phyloP scores from a whole-genome alignment of 2,113 vertebrate genomes.

The Fulica atra region DNA sequence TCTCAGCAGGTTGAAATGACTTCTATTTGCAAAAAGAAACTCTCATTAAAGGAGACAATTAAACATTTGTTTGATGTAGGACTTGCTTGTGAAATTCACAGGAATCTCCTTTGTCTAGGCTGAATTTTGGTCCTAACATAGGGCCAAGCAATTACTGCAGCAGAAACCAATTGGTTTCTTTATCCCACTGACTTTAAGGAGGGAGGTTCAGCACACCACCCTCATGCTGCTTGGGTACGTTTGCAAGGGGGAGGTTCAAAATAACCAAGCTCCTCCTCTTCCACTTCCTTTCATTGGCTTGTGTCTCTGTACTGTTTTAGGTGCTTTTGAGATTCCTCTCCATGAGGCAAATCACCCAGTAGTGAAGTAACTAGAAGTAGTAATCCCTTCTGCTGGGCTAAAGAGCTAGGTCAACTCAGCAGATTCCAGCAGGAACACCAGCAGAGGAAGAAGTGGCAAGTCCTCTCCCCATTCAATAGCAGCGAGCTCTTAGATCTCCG shows the following conservation, averaged over 20 bases:
- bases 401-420: background rate
- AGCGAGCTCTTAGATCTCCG: background rate
- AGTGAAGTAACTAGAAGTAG: background rate
- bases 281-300: background rate
- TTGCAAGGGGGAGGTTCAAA: background rate
- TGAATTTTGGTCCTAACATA: background rate
- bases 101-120: background rate
- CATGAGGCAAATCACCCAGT: background rate
- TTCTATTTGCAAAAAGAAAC: background rate
- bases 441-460: background rate
- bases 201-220: background rate
- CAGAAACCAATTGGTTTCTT: background rate
- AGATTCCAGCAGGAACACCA: background rate
- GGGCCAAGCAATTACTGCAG: background rate
- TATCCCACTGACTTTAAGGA: background rate
- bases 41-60: background rate
- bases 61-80: background rate
- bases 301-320: background rate
- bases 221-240: fast-evolving
- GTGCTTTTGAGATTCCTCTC: background rate
- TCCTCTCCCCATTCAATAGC: background rate
- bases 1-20: background rate
- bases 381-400: background rate
- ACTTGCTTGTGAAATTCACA: background rate
- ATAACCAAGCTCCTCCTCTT: fast-evolving